Base-by-base conservation (phyloP, 2,113 vertebrate species). In the Rhinoderma darwinii region DNA sequence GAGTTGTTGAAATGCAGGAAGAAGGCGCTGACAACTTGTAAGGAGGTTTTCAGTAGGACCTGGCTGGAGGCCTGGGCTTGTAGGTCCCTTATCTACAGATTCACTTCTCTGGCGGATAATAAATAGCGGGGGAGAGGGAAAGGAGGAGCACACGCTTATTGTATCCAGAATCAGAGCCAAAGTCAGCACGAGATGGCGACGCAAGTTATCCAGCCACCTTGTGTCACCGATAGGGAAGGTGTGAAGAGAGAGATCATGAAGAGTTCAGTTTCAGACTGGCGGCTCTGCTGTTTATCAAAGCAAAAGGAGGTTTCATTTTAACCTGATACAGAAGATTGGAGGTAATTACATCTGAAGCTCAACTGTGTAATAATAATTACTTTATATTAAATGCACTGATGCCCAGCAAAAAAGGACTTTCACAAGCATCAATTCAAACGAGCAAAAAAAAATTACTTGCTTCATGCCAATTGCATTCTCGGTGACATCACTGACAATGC, bases 81-180 rank as follows among this genome's bases (percentile, higher is more conserved):
- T 72, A 43, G 61, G 84, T 54, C 63, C 59, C 76, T 86, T 86
- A 86, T 86, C 84, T 86, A 2, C 41, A 37, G 76, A 80, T 86
- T 86, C 76, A 54, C 76, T 35, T 86, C 77, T 81, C 35, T 72
- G 43, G 14, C 59, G 84, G 77, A 81, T 54, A 80, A 79, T 86
- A 68, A 86, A 80, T 39, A 63, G 61, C 32, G 56, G 76, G 61
- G 84, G 43, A 68, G 56, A 61, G 44, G 44, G 44, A 47, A 47
- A 47, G 63, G 30, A 68, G 35, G 35, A 70, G 43, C 56, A 25
- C 59, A 43, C 4, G 32, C 44, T 70, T 27, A 86, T 80, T 41
- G 75, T 59, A 43, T 44, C 15, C 50, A 43, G 18, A 39, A 35
- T 12, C 43, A 35, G 17, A 85, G 84, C 73, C 54, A 66, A 77